A percentile compares a stretch with the other conserved stretches of the same genome.
Evolutionary conservation across 1,140 invertebrate genomes (phyloP).

Genomic region (Pogonognathellus flavescens): DNA sequence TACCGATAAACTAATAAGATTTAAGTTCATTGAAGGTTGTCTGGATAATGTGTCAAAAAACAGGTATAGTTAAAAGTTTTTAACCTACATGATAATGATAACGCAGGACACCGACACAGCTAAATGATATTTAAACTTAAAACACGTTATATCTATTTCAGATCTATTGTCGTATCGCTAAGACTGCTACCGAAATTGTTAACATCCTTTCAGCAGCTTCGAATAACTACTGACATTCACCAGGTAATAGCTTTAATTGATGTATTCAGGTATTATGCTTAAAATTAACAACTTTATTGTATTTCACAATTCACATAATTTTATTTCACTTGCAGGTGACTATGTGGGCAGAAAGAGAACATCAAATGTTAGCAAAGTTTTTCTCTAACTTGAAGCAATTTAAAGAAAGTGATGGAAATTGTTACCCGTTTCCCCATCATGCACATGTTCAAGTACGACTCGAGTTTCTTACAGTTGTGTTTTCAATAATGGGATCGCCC

Average conservation of each 20-base stretch:
- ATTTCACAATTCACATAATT: not conserved
- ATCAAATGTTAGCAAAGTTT: slow-evolving; percentile 92
- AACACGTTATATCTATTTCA: not conserved
- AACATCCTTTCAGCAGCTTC: slow-evolving; percentile 89
- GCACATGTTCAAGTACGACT: slow-evolving; percentile 91
- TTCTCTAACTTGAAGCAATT: slow-evolving; percentile 81
- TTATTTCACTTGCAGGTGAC: slow-evolving; percentile 77
- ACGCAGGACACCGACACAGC: slow-evolving; percentile 59
- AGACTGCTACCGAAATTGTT: slow-evolving; percentile 90
- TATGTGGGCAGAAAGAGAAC: slow-evolving; percentile 89
- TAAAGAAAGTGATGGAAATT: slow-evolving; percentile 67
- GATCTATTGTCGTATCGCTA: slow-evolving; percentile 89
- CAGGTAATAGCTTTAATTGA: slow-evolving; percentile 53
- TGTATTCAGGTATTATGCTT: not conserved
- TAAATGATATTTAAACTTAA: too few species aligned
- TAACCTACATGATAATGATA: slow-evolving; percentile 2
- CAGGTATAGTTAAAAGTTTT: slow-evolving; percentile 71
- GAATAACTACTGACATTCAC: slow-evolving; percentile 72
- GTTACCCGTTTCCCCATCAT: slow-evolving; percentile 83
- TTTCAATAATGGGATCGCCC: slow-evolving; percentile 89
- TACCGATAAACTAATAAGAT: slow-evolving; percentile 86
- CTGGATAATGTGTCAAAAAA: slow-evolving; percentile 90
- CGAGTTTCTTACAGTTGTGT: slow-evolving; percentile 92
- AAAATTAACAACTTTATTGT: too few species aligned
- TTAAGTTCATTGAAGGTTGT: slow-evolving; percentile 96